Evolutionary conservation across 2,797 vertebrate genomes (phyloP).

Genomic region (Xiphophorus birchmanni): DNA sequence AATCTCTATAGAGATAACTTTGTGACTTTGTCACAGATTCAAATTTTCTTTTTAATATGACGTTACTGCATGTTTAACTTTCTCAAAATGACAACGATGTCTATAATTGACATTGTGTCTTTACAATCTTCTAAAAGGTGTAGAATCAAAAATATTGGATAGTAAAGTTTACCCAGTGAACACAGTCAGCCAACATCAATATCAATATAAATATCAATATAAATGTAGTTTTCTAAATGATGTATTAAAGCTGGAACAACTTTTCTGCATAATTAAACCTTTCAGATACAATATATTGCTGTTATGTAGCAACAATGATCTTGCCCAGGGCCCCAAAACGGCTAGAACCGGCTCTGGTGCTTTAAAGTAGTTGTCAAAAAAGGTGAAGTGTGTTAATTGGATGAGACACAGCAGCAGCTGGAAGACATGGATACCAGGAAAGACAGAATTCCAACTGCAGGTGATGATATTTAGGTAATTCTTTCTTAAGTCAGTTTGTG

Average conservation of each 20-base stretch:
- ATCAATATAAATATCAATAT: neutral
- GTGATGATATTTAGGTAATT: neutral
- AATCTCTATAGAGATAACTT: neutral
- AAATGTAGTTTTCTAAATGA: neutral
- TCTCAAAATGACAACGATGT: neutral
- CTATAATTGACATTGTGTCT: neutral
- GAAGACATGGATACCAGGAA: neutral
- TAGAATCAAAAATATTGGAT: neutral
- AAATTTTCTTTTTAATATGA: neutral
- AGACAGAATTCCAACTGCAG: neutral
- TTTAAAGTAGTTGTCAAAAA: neutral
- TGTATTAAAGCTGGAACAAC: neutral
- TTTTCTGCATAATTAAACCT: neutral
- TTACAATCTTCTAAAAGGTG: neutral
- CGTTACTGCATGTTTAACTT: neutral
- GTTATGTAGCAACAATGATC: neutral
- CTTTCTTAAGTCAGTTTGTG: neutral
- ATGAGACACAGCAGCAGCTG: neutral
- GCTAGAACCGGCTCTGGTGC: neutral
- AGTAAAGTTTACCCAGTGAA: neutral
- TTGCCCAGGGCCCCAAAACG: neutral
- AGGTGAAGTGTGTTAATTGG: neutral
- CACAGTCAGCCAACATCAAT: neutral
- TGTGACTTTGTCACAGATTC: too few relatives aligned
- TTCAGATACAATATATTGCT: neutral